phyloP scores from a whole-genome alignment of 2,113 vertebrate species.

The Pongo abelii region DNA sequence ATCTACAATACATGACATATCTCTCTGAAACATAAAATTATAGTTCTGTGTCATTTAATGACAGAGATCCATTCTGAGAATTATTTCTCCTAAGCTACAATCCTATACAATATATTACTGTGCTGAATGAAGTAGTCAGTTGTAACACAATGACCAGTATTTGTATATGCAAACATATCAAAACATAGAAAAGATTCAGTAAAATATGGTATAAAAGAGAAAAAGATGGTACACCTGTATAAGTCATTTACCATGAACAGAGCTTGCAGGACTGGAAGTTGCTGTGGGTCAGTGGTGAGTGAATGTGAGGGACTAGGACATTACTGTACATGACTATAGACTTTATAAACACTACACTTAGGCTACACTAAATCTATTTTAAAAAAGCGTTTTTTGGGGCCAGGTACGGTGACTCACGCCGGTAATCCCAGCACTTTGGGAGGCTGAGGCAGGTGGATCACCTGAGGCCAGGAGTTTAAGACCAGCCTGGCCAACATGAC shows the following conservation, averaged over 20 bases:
- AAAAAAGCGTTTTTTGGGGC: neutral
- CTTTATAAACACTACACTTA: neutral
- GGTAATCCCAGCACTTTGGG: too few relatives aligned
- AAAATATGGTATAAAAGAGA: neutral
- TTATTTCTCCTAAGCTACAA: neutral
- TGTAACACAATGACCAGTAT: neutral
- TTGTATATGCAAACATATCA: neutral
- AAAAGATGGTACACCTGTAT: neutral
- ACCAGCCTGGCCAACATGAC: too few relatives aligned
- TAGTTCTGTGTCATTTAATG: neutral
- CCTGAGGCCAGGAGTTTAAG: too few relatives aligned
- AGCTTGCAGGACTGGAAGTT: neutral
- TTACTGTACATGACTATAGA: too few relatives aligned
- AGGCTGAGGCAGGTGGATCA: too few relatives aligned
- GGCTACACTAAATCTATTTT: neutral
- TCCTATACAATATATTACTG: neutral
- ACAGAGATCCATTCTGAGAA: neutral
- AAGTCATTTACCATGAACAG: neutral
- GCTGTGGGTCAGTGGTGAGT: neutral
- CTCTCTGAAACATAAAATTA: neutral
- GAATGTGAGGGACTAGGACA: neutral
- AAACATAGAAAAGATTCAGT: neutral
- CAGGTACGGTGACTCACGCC: too few relatives aligned
- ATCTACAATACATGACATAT: neutral
- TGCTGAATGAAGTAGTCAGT: neutral